Percentiles rank a stretch among this genome's conserved stretches.
These are phyloP conservation scores for Conomelus anceps DNA, from an alignment of 2,888 invertebrate species.

Conservation along the genomic window DNA sequence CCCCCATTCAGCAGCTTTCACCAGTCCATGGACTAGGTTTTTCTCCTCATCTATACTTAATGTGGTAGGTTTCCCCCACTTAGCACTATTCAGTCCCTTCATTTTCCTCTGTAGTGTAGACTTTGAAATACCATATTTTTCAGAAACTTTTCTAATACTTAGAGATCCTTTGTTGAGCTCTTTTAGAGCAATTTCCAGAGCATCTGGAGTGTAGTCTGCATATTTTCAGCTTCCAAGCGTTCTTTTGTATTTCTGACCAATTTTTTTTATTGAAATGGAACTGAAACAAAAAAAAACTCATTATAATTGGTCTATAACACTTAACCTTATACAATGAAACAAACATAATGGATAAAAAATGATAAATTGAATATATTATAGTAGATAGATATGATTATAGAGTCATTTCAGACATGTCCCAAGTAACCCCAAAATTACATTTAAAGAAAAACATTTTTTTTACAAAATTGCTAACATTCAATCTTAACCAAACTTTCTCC, in stretches of 20 bases:
- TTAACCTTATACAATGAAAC: too few relatives aligned
- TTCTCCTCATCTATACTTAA: constrained; percentile 14
- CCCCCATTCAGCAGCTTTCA: constrained; percentile 24
- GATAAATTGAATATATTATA: too few relatives aligned
- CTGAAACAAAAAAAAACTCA: too few relatives aligned
- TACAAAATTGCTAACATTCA: too few relatives aligned
- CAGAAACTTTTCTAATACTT: neutral
- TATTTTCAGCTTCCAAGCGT: neutral
- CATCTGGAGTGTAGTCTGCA: neutral
- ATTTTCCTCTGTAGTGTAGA: neutral
- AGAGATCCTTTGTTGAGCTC: too few relatives aligned
- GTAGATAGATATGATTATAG: too few relatives aligned
- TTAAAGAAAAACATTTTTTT: too few relatives aligned
- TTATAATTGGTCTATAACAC: too few relatives aligned
- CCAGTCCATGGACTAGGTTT: constrained; percentile 15
- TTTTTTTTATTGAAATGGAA: neutral
- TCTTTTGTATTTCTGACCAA: neutral
- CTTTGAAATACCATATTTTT: constrained; percentile 10
- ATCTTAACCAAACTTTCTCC: too few relatives aligned
- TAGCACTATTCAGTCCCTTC: neutral
- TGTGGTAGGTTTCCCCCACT: constrained; percentile 17
- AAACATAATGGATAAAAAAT: too few relatives aligned
- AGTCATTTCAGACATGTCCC: too few relatives aligned
- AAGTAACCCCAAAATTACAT: too few relatives aligned
- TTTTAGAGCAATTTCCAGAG: neutral